Percentiles rank a stretch among this genome's conserved stretches.
Conservation (phyloP, 1,140 invertebrate genomes). For the Zaprionus kolodkinae region DNA sequence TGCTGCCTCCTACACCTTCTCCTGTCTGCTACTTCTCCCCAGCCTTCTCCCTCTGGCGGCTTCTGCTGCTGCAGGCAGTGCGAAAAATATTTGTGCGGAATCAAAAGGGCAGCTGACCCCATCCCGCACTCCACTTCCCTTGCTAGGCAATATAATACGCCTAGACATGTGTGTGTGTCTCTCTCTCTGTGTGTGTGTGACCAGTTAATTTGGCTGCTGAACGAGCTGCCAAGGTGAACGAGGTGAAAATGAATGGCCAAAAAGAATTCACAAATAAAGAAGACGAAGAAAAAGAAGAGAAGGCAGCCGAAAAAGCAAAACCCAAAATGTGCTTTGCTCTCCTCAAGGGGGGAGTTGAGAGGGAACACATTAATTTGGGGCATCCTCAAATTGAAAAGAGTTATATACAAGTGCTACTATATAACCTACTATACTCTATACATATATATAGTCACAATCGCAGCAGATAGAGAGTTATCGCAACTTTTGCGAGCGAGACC, state of each 20-base stretch:
- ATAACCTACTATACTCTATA: neutral
- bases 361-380: conserved; percentile 4
- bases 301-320: neutral
- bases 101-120: conserved; percentile 41
- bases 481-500: conserved; percentile 6
- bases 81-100: conserved; percentile 50
- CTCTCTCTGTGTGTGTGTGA: neutral
- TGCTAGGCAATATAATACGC: neutral
- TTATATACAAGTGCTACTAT: conserved; percentile 2
- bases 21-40: neutral
- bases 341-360: neutral
- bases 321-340: neutral
- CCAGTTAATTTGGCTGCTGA: conserved; percentile 18
- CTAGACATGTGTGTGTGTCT: neutral
- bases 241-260: conserved; percentile 4
- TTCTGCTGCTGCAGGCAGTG: neutral
- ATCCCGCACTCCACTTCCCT: too few species aligned
- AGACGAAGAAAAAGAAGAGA: too few species aligned
- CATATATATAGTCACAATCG: neutral
- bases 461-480: neutral
- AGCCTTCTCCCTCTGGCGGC: too few species aligned
- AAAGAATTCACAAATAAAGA: neutral
- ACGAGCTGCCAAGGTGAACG: conserved; percentile 27
- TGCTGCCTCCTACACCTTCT: neutral
- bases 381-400: conserved; percentile 5